Conservation (phyloP, 2,797 vertebrate species). For the Pogonophryne albipinna region DNA sequence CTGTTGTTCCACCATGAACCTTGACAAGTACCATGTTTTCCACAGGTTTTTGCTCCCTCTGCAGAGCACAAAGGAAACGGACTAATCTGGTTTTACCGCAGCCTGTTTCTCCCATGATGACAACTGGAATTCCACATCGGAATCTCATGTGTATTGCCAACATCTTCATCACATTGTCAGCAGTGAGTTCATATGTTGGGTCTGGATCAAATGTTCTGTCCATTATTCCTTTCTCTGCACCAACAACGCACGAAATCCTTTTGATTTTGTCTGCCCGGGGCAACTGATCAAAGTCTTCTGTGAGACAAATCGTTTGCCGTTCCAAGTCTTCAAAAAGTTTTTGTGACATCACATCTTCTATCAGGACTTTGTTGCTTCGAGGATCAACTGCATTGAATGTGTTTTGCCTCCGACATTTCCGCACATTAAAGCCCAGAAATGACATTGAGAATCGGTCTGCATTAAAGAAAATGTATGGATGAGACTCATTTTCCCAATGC, state of each 20-base stretch:
- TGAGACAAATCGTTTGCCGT: slow-evolving; percentile 81
- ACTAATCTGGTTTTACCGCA: slow-evolving; percentile 88
- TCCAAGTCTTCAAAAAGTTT: slow-evolving; percentile 75
- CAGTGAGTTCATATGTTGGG: slow-evolving; percentile 85
- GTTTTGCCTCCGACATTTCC: background rate
- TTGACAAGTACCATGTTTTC: slow-evolving; percentile 87
- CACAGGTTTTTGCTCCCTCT: slow-evolving; percentile 70
- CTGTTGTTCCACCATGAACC: slow-evolving; percentile 87
- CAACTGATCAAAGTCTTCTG: slow-evolving; percentile 82
- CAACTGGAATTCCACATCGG: slow-evolving; percentile 86
- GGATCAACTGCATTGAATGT: slow-evolving; percentile 79
- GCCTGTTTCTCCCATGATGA: slow-evolving; percentile 89
- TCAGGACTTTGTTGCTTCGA: slow-evolving; percentile 68
- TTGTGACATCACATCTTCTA: slow-evolving; percentile 78
- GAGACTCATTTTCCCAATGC: slow-evolving; percentile 85
- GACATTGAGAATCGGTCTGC: slow-evolving; percentile 85
- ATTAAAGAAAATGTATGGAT: slow-evolving; percentile 89
- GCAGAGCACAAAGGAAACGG: slow-evolving; percentile 85
- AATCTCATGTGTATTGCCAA: slow-evolving; percentile 88
- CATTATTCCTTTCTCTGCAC: slow-evolving; percentile 70
- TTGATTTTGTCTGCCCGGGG: slow-evolving; percentile 78
- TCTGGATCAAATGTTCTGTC: slow-evolving; percentile 81
- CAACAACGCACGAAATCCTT: slow-evolving; percentile 83
- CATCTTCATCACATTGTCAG: slow-evolving; percentile 90
- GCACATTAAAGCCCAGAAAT: slow-evolving; percentile 86